Base-by-base conservation (phyloP, 1,140 invertebrate genomes). In the Drosophila funebris region DNA sequence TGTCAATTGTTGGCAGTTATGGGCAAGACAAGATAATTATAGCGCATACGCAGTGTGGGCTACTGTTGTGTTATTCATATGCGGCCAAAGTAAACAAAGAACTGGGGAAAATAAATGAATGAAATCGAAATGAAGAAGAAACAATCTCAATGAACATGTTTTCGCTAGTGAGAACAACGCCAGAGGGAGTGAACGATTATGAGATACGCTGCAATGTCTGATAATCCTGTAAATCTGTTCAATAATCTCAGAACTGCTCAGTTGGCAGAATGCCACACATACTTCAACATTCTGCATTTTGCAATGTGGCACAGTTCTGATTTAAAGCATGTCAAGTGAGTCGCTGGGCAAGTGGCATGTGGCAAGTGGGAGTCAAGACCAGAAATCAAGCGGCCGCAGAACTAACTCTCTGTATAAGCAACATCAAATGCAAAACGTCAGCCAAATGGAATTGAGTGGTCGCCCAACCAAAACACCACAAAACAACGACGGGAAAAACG, bases 371-470 rank as follows among this genome's bases (percentile, higher is more conserved):
- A 27, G 5, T 44, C 31, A 62, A 52, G 57, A 66, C 50, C 74
- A 69, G 63, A 53, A 72, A 84, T 76, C 76, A 73, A 61, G 72
- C 71, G 81, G 77, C 73, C 73, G 62, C 77, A 76, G 56, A 66
- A 56, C 64, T 31, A n/a, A n/a, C n/a, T n/a, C n/a, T n/a, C n/a
- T n/a, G n/a, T n/a, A 27, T 50, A 43, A 57, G 73, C 48, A 64
- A 36, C 46, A 64, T 80, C 81, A 76, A 70, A 85, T 70, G 60
- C 77, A 85, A 85, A 84, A 60, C 50, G 71, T 48, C 81, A 85
- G 77, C 81, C 68, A 80, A 74, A 78, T 60, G 81, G 73, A 84
- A 85, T 80, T 27, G 73, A 85, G 76, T 69, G 72, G 62, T 39
- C 5, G 33, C 14, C 33, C 37, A 43, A 13, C 22, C 29, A 56